These are phyloP conservation scores for Halesus radiatus DNA, from an alignment of 1,140 invertebrate genomes.

Conservation along the genomic window DNA sequence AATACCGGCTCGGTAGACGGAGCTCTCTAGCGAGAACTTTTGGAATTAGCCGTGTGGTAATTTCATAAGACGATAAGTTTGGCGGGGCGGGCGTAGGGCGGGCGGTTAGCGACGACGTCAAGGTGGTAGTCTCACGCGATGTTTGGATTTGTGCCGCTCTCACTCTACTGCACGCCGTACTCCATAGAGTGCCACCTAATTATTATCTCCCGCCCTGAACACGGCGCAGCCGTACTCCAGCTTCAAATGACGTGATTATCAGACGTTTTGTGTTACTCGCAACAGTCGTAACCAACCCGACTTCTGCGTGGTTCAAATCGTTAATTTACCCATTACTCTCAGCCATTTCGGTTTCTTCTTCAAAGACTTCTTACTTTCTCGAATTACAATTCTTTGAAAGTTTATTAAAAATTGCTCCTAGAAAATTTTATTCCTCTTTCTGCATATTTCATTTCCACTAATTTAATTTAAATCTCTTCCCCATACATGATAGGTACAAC, in stretches of 20 bases:
- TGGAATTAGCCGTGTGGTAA: conserved; percentile 55
- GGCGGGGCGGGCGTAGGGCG: no score
- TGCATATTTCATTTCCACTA: no score
- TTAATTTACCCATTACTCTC: no score
- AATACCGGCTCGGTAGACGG: conserved; percentile 35
- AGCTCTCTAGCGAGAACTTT: conserved; percentile 39
- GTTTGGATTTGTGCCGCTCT: conserved; percentile 25
- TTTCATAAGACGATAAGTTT: conserved; percentile 55
- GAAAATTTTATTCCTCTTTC: no score
- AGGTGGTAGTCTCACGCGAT: conserved; percentile 42
- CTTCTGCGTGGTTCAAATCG: background rate
- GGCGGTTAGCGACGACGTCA: conserved; percentile 49
- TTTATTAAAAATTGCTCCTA: no score
- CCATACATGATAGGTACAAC: no score
- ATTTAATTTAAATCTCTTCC: no score
- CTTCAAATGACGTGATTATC: conserved; percentile 25
- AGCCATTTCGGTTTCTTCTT: no score
- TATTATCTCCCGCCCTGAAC: background rate
- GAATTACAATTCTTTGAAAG: no score
- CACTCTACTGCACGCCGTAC: background rate
- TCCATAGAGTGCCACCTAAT: background rate
- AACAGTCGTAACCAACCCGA: background rate
- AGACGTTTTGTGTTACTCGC: background rate
- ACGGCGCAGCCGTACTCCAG: background rate
- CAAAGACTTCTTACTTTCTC: no score